Evolutionary conservation across 2,797 vertebrate genomes (phyloP), one percentile per base, ranked within the genome.

Genomic region (Gymnothorax javanicus): DNA sequence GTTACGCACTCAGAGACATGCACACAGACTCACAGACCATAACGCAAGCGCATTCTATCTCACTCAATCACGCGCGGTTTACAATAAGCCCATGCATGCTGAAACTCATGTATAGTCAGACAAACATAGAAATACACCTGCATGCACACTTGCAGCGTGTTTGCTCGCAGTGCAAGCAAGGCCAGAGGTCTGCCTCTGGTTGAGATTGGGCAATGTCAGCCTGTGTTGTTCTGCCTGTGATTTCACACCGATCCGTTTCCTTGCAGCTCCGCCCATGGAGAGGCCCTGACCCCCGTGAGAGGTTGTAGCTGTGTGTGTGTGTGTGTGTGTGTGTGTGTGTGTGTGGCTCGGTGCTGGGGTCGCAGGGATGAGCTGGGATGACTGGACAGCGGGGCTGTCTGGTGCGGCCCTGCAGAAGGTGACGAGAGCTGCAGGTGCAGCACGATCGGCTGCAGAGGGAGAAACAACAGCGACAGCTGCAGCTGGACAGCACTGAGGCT

Each of bases 361-460:
- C 64, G 13, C 75, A 6, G 60, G 4, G 12, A 97, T 97, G 97
- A 97, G 95, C 92, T 97, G 97, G 97, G 97, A 97, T 59, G 96
- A 97, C 91, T 97, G 97, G 97, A 96, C 95, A 0, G 92, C 93
- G 75, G 96, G 95, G n/a, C 93, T 97, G 82, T 94, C 96, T 2
- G 94, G 95, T 85, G 92, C 89, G 43, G 95, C 95, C 84, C 92
- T 95, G 87, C 95, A 94, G 87, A 96, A 95, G 85, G 95, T 97
- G 84, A n/a, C 94, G 95, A 86, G 96, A 97, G 90, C 92, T 96
- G 86, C 96, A 96, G 93, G 87, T 92, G 33, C 93, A 95, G 5
- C 94, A 95, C 79, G 96, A 96, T 88, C 93, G 95, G 50, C 88
- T 96, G 88, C 94, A 89, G 85, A 94, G 95, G 88, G 97, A 97